Base-by-base conservation (phyloP, 2,797 vertebrate genomes). In the Premnoplex brunnescens region DNA sequence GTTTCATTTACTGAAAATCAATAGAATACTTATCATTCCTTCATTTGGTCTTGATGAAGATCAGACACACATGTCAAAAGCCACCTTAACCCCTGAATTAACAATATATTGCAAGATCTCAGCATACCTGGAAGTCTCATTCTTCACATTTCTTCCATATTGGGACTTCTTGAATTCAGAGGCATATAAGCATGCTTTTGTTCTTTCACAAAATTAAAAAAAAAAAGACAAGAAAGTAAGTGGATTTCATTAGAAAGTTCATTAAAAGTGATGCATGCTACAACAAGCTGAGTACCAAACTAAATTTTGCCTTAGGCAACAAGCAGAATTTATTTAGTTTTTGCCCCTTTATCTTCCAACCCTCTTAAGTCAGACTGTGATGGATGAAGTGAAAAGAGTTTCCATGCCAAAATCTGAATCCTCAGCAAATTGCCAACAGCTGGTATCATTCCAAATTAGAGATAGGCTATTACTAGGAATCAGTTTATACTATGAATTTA, bases 251-350 rank as follows among this genome's bases (percentile, higher is more conserved):
- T 94, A 69, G 69, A 73, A 94, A 94, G 59, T 92, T 97, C 86
- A 91, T 96, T 97, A 95, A 67, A 95, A 94, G 80, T 63, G 37
- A 94, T 85, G 60, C 63, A 85, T 77, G 37, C 67, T 82, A 77
- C 77, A 85, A 88, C 39, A 78, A 90, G 46, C 90, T 82, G 66
- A 78, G 69, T 81, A 93, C 82, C 85, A 93, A 95, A 92, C 77
- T 93, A 71, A 48, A 92, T 87, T 68, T 92, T 96, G 90, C 96
- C 84, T 91, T 89, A 64, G 86, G 94, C 92, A 96, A 92, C 21
- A 85, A 82, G 63, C 71, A 93, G 84, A 91, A 95, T 94, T 92
- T 95, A 93, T 91, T 95, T 94, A 89, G 67, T 95, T 95, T 86
- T 92, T 37, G 36, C 56, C 52, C 32, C 80, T 94, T 91, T 95